Evolutionary conservation across 2,888 invertebrate species (phyloP).

Genomic region (Dermolepida albohirtum): DNA sequence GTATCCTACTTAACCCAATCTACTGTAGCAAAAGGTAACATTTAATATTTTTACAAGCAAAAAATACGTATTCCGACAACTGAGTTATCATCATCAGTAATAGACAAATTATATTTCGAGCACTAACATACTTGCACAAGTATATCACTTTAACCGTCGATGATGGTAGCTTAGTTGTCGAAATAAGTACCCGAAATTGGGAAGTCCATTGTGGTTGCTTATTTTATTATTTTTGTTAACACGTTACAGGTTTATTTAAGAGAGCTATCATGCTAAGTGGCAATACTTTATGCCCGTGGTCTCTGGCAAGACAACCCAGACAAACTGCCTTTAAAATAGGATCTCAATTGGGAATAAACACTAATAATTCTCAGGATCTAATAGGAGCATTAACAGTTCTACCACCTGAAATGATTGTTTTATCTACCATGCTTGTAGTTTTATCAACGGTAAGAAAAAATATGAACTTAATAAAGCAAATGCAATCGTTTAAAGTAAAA

Average conservation of each 20-base stretch:
- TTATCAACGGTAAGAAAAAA: neutral
- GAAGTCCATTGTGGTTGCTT: no score
- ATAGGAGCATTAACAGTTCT: neutral
- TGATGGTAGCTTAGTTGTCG: no score
- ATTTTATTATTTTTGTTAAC: neutral
- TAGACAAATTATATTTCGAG: no score
- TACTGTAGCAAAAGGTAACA: constrained; percentile 32
- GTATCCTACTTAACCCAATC: constrained; percentile 27
- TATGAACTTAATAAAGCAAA: no score
- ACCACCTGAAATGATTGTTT: neutral
- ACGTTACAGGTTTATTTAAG: neutral
- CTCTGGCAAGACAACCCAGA: neutral
- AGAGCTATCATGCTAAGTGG: constrained; percentile 1
- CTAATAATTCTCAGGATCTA: neutral
- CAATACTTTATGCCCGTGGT: neutral
- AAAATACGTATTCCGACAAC: no score
- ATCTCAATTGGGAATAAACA: constrained; percentile 1
- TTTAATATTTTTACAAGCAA: no score
- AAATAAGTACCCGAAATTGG: no score
- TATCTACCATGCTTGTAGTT: neutral
- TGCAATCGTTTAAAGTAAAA: no score
- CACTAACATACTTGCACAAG: no score
- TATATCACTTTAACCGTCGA: no score
- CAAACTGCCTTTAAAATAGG: constrained; percentile 7
- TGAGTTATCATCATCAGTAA: no score